Evolutionary conservation across 2,797 vertebrate genomes (phyloP).

Genomic region (Galago senegalensis): DNA sequence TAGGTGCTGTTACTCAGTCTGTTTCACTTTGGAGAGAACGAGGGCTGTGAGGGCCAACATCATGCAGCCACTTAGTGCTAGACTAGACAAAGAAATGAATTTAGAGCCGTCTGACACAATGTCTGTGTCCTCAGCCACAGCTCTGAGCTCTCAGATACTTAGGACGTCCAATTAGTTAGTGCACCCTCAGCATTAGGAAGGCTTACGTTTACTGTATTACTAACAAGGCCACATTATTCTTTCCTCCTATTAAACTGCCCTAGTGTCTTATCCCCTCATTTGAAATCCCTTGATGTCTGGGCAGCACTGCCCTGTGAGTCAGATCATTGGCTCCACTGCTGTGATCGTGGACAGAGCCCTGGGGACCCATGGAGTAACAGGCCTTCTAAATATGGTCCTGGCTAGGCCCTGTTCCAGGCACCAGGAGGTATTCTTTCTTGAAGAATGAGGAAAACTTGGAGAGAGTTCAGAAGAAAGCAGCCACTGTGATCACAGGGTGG

Average conservation of each 20-base stretch:
- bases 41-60: not conserved
- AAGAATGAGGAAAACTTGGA: not conserved
- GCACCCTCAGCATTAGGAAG: not conserved
- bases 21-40: not conserved
- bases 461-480: conserved; percentile 40
- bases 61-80: not conserved
- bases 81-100: not conserved
- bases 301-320: not conserved
- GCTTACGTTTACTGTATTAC: conserved; percentile 39
- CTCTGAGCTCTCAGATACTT: not conserved
- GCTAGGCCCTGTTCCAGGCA: not conserved
- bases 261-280: not conserved
- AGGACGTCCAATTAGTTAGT: not conserved
- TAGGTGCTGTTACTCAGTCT: not conserved
- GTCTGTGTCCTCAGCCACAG: not conserved
- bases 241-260: conserved; percentile 10
- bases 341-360: not conserved
- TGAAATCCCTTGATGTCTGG: conserved; percentile 51
- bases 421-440: not conserved
- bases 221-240: conserved; percentile 28
- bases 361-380: not conserved
- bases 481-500: not conserved
- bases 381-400: not conserved
- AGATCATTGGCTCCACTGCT: not conserved
- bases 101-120: not conserved